Conservation (phyloP, 2,888 invertebrate species). For the Cremastobaeus sp. region DNA sequence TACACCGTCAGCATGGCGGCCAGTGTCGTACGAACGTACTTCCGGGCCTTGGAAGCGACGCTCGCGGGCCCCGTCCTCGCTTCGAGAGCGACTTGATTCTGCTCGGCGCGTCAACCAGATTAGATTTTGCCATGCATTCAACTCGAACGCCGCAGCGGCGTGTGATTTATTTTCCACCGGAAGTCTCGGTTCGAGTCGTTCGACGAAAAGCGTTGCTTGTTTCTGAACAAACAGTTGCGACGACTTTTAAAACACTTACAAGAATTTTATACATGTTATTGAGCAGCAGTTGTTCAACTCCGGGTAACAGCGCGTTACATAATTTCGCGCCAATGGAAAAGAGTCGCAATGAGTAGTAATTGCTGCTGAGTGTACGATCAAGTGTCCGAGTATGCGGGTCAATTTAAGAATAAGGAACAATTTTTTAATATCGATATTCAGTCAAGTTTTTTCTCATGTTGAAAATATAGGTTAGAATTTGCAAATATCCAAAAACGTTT, state of each 20-base stretch:
- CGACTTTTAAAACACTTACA: slow-evolving; percentile 6
- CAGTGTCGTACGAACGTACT: slow-evolving; percentile 25
- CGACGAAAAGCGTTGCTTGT: neutral
- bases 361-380: neutral
- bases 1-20: slow-evolving; percentile 13
- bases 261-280: slow-evolving; percentile 18
- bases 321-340: slow-evolving; percentile 4
- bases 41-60: slow-evolving; percentile 28
- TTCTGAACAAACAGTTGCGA: slow-evolving; percentile 6
- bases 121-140: slow-evolving; percentile 3
- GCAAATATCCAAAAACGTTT: too few relatives aligned
- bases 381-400: slow-evolving; percentile 17
- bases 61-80: neutral
- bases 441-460: too few relatives aligned
- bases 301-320: neutral
- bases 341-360: slow-evolving; percentile 6
- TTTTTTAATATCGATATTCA: too few relatives aligned
- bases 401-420: too few relatives aligned
- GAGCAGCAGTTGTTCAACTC: slow-evolving; percentile 3
- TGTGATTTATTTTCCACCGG: slow-evolving; percentile 1
- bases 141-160: neutral
- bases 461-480: too few relatives aligned
- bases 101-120: slow-evolving; percentile 2
- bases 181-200: neutral
- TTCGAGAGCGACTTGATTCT: neutral